Conservation (phyloP, 1,140 invertebrate genomes). For the Papilio xuthus region DNA sequence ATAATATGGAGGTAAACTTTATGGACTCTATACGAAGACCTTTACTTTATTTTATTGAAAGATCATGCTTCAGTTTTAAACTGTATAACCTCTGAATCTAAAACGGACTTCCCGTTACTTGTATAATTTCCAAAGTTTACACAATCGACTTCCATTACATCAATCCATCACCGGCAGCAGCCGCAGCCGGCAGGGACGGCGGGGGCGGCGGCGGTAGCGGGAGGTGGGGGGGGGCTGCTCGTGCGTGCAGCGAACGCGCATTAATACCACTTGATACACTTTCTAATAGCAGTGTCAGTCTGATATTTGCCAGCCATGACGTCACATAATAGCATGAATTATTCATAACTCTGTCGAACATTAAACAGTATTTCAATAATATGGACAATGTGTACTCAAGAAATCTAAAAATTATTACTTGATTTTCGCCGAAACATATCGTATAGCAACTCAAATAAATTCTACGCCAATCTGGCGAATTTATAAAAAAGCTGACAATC, state of each 20-base stretch:
- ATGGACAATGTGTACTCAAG: neutral
- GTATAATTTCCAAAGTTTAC: neutral
- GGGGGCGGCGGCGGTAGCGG: too few species aligned
- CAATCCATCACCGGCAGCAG: neutral
- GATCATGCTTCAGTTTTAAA: neutral
- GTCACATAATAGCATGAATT: neutral
- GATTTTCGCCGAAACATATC: neutral
- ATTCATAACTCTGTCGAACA: conserved; percentile 1
- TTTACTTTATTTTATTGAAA: neutral
- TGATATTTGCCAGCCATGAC: neutral
- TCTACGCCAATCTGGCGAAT: neutral
- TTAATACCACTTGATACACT: conserved; percentile 5
- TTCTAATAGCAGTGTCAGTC: conserved; percentile 3
- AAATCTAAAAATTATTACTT: neutral
- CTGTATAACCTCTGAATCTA: neutral
- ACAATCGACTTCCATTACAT: conserved; percentile 11
- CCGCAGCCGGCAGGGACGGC: too few species aligned
- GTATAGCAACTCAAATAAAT: neutral
- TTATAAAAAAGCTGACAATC: too few species aligned
- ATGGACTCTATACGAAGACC: neutral
- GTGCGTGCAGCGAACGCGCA: neutral
- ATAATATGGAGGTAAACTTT: too few species aligned
- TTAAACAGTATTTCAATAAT: neutral
- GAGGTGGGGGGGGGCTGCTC: neutral
- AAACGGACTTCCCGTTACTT: neutral